phyloP scores from a whole-genome alignment of 2,113 vertebrate genomes.

The Excalfactoria chinensis region DNA sequence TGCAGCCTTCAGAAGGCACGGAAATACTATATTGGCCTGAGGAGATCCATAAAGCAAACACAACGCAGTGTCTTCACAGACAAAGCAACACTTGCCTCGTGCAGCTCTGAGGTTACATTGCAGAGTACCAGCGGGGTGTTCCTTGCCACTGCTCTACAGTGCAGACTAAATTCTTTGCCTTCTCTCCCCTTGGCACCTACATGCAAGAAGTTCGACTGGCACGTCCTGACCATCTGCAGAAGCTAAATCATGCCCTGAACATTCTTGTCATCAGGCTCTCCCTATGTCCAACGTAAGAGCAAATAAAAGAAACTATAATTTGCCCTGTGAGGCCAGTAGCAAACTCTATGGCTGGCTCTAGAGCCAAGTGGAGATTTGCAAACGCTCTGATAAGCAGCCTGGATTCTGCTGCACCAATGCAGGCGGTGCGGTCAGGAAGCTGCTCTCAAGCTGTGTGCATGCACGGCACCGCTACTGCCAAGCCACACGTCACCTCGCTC shows the following conservation, averaged over 20 bases:
- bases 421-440: not conserved
- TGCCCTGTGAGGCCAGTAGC: not conserved
- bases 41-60: not conserved
- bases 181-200: not conserved
- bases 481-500: not conserved
- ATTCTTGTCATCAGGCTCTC: constrained; percentile 8
- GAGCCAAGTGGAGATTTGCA: rapidly evolving
- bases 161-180: not conserved
- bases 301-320: not conserved
- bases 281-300: not conserved
- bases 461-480: not conserved
- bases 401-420: not conserved
- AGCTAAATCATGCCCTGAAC: constrained; percentile 18
- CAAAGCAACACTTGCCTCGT: not conserved
- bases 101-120: not conserved
- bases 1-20: not conserved
- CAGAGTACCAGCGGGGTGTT: not conserved
- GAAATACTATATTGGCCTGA: rapidly evolving
- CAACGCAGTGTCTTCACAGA: not conserved
- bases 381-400: not conserved
- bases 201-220: not conserved
- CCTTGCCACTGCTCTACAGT: not conserved
- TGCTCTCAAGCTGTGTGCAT: not conserved
- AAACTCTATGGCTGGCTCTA: not conserved
- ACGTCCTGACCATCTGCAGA: not conserved